Evolutionary conservation across 2,797 vertebrate genomes (phyloP).

Genomic region (Karalla daura): DNA sequence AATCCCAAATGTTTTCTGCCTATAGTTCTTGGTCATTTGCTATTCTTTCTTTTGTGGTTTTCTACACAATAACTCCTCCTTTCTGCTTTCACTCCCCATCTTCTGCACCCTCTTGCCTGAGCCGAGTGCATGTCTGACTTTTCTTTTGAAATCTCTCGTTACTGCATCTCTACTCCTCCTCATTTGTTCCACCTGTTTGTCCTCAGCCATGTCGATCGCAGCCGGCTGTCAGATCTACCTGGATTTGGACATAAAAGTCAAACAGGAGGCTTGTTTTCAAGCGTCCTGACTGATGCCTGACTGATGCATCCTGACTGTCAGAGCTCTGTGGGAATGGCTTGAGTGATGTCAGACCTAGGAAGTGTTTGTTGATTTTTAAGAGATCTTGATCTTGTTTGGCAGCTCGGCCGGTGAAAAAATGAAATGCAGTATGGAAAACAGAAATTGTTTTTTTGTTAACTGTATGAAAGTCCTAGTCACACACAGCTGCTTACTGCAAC

Average conservation of each 20-base stretch:
- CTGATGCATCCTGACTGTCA: neutral
- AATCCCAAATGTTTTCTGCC: too few species aligned
- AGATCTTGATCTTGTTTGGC: too few species aligned
- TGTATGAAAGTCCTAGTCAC: too few species aligned
- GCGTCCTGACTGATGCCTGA: conserved; percentile 18
- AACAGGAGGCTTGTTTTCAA: conserved; percentile 11
- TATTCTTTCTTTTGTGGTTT: too few species aligned
- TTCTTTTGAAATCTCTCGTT: neutral
- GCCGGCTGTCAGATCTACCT: conserved; percentile 13
- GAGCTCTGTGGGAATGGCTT: too few species aligned
- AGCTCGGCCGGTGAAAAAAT: too few species aligned
- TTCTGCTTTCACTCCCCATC: too few species aligned
- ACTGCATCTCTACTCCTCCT: neutral
- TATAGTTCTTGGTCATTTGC: too few species aligned
- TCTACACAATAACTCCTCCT: neutral
- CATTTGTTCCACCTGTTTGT: neutral
- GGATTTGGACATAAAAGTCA: conserved; percentile 8
- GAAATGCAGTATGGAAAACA: too few species aligned
- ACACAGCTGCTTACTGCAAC: too few species aligned
- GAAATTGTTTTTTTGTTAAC: too few species aligned
- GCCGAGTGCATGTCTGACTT: too few species aligned
- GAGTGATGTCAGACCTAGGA: neutral
- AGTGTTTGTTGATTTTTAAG: neutral
- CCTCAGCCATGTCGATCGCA: conserved; percentile 1
- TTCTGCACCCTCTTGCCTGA: neutral